A percentile compares a stretch with the other conserved stretches of the same genome.
Evolutionary conservation across 2,797 vertebrate genomes (phyloP).

Genomic region (Periparus ater): DNA sequence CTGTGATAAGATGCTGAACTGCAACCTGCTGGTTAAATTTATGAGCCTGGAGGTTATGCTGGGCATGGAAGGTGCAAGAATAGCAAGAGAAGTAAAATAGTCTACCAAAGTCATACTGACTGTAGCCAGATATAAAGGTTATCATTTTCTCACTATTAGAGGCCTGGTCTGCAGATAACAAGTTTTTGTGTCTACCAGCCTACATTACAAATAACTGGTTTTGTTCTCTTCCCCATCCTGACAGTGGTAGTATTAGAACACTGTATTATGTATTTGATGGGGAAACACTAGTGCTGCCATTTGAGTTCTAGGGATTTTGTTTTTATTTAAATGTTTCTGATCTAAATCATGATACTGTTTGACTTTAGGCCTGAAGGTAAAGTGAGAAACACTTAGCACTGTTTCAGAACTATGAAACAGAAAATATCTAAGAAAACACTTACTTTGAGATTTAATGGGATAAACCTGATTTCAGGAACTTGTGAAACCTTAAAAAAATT

Average conservation of each 20-base stretch:
- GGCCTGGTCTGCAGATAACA: neutral
- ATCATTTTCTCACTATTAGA: neutral
- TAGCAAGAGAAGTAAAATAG: neutral
- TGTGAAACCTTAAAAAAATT: neutral
- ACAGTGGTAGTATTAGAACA: neutral
- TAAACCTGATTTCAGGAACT: neutral
- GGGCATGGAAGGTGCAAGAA: neutral
- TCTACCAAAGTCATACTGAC: neutral
- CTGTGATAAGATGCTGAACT: neutral
- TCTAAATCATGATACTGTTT: neutral
- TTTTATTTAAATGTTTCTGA: neutral
- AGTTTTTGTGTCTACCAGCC: neutral
- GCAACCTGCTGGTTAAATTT: neutral
- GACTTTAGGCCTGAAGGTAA: neutral
- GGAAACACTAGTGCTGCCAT: neutral
- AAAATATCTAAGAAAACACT: neutral
- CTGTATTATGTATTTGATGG: neutral
- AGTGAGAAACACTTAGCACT: neutral
- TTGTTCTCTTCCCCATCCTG: neutral
- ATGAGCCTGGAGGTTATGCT: neutral
- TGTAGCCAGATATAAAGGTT: neutral
- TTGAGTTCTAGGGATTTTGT: neutral
- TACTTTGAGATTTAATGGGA: neutral
- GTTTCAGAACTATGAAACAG: neutral
- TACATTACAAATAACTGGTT: neutral